These are phyloP conservation scores for Alfaro cultratus DNA, from an alignment of 2,797 vertebrate genomes.

Conservation along the genomic window DNA sequence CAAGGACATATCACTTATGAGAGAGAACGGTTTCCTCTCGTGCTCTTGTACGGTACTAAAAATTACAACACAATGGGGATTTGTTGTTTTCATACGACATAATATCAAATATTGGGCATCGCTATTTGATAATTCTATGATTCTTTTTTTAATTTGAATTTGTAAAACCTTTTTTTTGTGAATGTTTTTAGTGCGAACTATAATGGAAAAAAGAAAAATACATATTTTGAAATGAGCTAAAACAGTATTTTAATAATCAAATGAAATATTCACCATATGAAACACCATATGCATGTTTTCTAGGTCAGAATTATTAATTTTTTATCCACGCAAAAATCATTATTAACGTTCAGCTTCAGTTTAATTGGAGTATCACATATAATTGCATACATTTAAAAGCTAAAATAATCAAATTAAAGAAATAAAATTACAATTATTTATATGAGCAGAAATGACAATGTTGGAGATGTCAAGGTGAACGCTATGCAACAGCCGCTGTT, in stretches of 20 bases:
- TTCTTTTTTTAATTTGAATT: not conserved
- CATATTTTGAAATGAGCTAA: not conserved
- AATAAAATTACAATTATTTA: no score
- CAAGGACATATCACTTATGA: constrained; percentile 38
- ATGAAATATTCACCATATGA: not conserved
- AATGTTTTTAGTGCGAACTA: not conserved
- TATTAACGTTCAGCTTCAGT: not conserved
- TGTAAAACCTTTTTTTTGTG: not conserved
- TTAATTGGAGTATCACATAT: not conserved
- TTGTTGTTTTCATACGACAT: not conserved
- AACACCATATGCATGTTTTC: not conserved
- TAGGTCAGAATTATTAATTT: not conserved
- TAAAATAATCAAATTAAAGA: no score
- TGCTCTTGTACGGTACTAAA: constrained; percentile 12
- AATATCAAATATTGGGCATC: not conserved
- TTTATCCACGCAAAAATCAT: not conserved
- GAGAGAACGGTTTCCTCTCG: constrained; percentile 20
- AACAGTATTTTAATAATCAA: not conserved
- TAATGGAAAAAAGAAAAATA: no score
- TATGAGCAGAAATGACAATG: not conserved
- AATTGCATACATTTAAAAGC: not conserved
- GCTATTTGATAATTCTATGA: not conserved
- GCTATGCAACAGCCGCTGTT: not conserved
- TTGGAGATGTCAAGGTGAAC: not conserved
- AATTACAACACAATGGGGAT: not conserved